Base-by-base conservation (phyloP, 2,888 invertebrate genomes). In the Argynnis bischoffii region DNA sequence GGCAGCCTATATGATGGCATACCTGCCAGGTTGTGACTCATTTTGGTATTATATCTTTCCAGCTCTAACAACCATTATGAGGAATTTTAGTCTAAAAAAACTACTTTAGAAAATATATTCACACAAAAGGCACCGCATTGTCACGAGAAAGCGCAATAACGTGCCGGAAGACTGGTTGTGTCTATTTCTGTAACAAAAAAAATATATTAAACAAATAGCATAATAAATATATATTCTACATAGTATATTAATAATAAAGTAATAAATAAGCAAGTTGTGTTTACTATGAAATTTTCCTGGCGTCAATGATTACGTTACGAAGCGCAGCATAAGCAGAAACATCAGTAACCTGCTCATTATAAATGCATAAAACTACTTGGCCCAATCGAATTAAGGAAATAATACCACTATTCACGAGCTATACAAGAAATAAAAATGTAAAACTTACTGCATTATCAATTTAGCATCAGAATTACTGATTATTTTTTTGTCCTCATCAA, bases 21-120 rank as follows among this genome's bases (percentile, higher is more conserved):
- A 93, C 95, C 96, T 87, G 94, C 94, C 94, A 96, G 94, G 93
- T 96, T 96, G 89, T 96, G 96, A 95, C 95, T 95, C 96, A 96
- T 96, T 84, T 80, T 91, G 84, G 75, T 80, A 79, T 79, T 88
- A 87, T 88, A 85, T 81, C 79, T 76, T 80, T 80, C 82, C 84
- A 81, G 81, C 81, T 87, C 84, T 86, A 76, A 84, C 81, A 78
- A 88, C 83, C 89, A 90, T 91, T 79, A 85, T 89, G 83, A 77
- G 70, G 74, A 78, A 71, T 71, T 72, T 66, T 72, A 69, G 72
- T 72, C 75, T 73, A 75, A 77, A 74, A 26, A 77, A 73, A 78
- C 72, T 77, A 78, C 74, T 79, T 83, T 80, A 86, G 77, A 79
- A 83, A 78, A 80, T 79, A 78, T 75, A 78, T 81, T 82, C 80